phyloP scores from a whole-genome alignment of 1,140 invertebrate genomes.

The Adoxophyes honmai region DNA sequence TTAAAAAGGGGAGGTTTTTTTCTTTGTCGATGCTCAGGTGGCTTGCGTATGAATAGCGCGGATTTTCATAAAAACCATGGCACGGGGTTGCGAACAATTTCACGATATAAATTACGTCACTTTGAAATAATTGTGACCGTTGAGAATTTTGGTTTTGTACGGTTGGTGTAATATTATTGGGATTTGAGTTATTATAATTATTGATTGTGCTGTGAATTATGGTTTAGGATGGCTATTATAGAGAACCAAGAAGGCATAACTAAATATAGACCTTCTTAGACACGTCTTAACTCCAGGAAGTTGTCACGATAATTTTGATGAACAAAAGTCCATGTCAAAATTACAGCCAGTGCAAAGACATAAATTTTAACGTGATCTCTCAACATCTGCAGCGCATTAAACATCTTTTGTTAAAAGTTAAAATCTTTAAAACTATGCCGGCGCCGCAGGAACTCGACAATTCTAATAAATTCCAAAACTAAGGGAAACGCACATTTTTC shows the following conservation, averaged over 20 bases:
- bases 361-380: constrained; percentile 32
- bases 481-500: constrained; percentile 63
- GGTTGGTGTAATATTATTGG: no score
- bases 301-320: no score
- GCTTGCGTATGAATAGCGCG: constrained; percentile 31
- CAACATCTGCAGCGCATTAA: constrained; percentile 46
- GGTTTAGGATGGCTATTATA: no score
- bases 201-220: no score
- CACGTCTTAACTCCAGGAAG: no score
- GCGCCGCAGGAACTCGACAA: constrained; percentile 40
- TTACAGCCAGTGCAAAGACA: constrained; percentile 18
- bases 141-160: no score
- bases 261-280: no score
- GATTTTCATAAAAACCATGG: constrained; percentile 19
- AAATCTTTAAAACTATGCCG: constrained; percentile 54
- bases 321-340: not conserved
- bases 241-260: no score
- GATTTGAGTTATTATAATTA: no score
- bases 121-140: not conserved
- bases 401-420: constrained; percentile 41
- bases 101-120: constrained; percentile 5
- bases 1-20: constrained; percentile 42
- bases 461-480: constrained; percentile 67
- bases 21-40: constrained; percentile 53
- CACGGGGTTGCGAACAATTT: constrained; percentile 6